Conservation (phyloP, 2,797 vertebrate genomes). For the Paratrypauchen microcephalus region DNA sequence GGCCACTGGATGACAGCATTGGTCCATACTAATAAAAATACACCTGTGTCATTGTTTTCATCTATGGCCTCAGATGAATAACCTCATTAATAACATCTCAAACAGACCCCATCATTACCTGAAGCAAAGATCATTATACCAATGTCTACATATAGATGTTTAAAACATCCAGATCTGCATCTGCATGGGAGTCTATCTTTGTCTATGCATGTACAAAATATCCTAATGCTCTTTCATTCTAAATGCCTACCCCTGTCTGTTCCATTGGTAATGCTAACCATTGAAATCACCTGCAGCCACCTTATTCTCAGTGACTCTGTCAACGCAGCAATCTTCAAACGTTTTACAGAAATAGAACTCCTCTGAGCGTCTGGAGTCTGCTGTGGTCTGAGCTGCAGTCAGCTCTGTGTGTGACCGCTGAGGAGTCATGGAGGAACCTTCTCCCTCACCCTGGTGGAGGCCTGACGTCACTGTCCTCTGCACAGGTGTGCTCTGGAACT, state of each 20-base stretch:
- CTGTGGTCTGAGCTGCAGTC: conserved; percentile 44
- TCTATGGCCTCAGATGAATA: neutral
- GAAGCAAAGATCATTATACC: neutral
- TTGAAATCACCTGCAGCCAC: conserved; percentile 87
- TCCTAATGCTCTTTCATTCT: conserved; percentile 3
- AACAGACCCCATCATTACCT: neutral
- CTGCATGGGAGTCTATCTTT: neutral
- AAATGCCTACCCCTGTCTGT: conserved; percentile 65
- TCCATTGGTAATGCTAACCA: conserved; percentile 74
- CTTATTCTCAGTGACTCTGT: conserved; percentile 77
- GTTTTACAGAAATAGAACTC: conserved; percentile 65
- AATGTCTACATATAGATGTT: neutral
- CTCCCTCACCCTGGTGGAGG: conserved; percentile 20
- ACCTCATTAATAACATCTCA: neutral
- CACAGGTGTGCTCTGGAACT: conserved; percentile 22
- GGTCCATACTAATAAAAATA: neutral
- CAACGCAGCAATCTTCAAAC: conserved; percentile 67
- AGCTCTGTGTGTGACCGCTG: conserved; percentile 39
- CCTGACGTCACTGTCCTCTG: conserved; percentile 34
- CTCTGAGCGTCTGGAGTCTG: conserved; percentile 53
- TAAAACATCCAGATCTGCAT: neutral
- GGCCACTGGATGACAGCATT: neutral
- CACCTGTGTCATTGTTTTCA: neutral
- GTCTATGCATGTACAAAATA: neutral
- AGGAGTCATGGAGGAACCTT: conserved; percentile 21